phyloP scores from a whole-genome alignment of 2,113 vertebrate species.

The Sceloporus undulatus region DNA sequence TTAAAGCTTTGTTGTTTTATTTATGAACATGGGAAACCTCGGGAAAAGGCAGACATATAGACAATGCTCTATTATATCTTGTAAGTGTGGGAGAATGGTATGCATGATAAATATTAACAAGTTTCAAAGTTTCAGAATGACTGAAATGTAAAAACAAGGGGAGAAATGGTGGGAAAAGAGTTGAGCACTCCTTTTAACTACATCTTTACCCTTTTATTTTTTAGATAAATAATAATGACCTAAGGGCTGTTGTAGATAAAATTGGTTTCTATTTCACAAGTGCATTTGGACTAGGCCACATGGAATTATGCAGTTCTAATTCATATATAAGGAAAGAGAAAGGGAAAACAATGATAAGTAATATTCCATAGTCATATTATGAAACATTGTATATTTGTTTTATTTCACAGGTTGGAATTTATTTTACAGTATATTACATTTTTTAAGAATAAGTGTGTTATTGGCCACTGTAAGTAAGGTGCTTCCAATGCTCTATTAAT shows the following conservation, averaged over 20 bases:
- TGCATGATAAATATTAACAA: conserved; percentile 17
- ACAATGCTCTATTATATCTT: conserved; percentile 3
- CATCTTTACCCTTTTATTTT: neutral
- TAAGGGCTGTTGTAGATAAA: neutral
- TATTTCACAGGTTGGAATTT: neutral
- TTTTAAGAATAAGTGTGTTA: neutral
- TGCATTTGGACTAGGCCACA: neutral
- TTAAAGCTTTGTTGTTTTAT: conserved; percentile 53
- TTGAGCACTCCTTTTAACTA: neutral
- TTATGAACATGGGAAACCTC: conserved; percentile 41
- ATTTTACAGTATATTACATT: neutral
- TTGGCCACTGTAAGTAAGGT: too few relatives aligned
- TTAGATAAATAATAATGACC: neutral
- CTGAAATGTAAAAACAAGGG: neutral
- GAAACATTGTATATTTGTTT: neutral
- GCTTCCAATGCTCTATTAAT: too few relatives aligned
- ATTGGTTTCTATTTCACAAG: neutral
- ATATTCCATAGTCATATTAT: neutral
- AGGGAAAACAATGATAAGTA: neutral
- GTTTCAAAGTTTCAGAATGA: accelerated
- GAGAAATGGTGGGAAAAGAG: neutral
- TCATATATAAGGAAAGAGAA: neutral
- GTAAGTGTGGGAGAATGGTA: conserved; percentile 4
- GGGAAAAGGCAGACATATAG: conserved; percentile 36
- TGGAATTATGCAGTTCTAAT: neutral